Percentiles rank a stretch among this genome's conserved stretches.
Evolutionary conservation across 2,888 invertebrate species (phyloP).

Genomic region (Halictus ligatus): DNA sequence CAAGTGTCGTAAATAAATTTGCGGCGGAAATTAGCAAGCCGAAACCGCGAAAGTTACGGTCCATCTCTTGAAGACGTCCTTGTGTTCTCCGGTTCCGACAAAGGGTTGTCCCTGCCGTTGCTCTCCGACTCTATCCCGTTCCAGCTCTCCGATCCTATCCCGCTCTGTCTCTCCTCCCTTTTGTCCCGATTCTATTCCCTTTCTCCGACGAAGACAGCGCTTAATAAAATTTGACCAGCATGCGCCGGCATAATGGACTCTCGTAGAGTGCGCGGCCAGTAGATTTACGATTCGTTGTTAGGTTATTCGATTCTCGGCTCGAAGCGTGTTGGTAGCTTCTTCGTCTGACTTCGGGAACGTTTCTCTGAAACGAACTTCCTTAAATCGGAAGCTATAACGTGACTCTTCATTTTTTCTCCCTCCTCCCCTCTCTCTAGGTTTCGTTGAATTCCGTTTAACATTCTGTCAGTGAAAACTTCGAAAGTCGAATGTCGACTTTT

Average conservation of each 20-base stretch:
- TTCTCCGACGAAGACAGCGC: slow-evolving; percentile 48
- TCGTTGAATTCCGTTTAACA: neutral
- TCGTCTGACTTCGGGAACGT: neutral
- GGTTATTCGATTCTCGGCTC: neutral
- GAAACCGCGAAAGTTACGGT: slow-evolving; percentile 75
- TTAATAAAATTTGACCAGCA: slow-evolving; percentile 70
- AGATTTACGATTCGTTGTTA: slow-evolving; percentile 54
- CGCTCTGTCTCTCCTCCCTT: neutral
- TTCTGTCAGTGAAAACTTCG: neutral
- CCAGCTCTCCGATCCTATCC: neutral
- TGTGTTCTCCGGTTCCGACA: slow-evolving; percentile 55
- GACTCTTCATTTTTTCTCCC: neutral
- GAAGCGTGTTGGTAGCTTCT: neutral
- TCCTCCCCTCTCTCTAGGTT: neutral
- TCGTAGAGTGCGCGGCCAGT: slow-evolving; percentile 31
- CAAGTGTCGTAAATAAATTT: slow-evolving; percentile 75
- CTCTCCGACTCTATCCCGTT: neutral
- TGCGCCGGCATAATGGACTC: slow-evolving; percentile 61
- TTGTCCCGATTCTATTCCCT: slow-evolving; percentile 22
- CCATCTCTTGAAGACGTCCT: slow-evolving; percentile 49
- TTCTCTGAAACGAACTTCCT: neutral
- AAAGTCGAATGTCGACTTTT: neutral
- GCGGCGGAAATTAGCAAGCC: slow-evolving; percentile 72
- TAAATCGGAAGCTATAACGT: neutral
- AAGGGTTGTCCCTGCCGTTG: slow-evolving; percentile 50